Percentiles rank a stretch among this genome's conserved stretches.
These are phyloP conservation scores for Leuciscus idus DNA, from an alignment of 2,113 vertebrate genomes.

Conservation along the genomic window DNA sequence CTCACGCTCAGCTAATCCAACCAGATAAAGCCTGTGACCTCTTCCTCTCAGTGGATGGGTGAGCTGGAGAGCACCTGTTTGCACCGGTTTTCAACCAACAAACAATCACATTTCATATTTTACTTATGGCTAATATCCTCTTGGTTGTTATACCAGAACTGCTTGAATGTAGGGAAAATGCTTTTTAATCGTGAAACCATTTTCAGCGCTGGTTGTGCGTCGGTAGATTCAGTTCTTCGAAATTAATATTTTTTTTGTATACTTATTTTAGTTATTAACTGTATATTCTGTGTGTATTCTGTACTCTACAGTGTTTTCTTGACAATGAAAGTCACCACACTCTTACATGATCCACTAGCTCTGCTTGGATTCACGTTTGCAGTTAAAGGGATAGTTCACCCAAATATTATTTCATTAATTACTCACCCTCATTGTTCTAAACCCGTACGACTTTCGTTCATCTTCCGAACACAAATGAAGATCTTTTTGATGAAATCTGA, in stretches of 20 bases:
- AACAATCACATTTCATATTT: neutral
- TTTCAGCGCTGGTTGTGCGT: neutral
- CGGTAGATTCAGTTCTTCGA: neutral
- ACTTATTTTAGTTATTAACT: neutral
- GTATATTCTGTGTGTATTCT: neutral
- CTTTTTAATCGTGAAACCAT: neutral
- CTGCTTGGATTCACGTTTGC: neutral
- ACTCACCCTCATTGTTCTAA: too few relatives aligned
- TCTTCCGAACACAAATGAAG: too few relatives aligned
- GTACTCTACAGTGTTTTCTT: neutral
- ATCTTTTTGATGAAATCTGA: too few relatives aligned
- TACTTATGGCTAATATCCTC: neutral
- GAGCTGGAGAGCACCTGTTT: conserved; percentile 34
- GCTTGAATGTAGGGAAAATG: neutral
- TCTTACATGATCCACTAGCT: neutral
- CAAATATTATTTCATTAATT: too few relatives aligned
- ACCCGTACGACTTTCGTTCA: too few relatives aligned
- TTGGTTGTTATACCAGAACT: neutral
- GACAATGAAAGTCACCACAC: neutral
- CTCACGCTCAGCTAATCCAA: conserved; percentile 15
- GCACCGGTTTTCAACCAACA: neutral
- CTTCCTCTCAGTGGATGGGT: conserved; percentile 32
- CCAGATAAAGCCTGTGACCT: conserved; percentile 36
- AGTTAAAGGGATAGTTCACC: neutral
- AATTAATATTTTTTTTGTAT: neutral